Evolutionary conservation across 2,888 invertebrate species (phyloP), one percentile per base, ranked within the genome.

Genomic region (Pseudolycoriella hygida): DNA sequence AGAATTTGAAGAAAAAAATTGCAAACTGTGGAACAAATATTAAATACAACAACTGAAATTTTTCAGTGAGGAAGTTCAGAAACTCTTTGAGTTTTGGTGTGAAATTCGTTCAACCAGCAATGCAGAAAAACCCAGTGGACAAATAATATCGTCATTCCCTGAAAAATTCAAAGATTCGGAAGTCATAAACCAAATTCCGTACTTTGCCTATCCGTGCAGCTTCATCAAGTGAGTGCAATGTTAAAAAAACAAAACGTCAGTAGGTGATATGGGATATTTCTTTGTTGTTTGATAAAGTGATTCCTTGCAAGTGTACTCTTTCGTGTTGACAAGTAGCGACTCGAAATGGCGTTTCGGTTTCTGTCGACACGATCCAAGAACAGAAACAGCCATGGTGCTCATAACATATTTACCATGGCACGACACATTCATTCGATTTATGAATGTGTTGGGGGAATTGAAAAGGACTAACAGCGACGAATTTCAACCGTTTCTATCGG

Each of bases 311-410:
- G 84, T 90, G 57, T 98, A 93, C 66, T 94, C 94, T 19, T 98
- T 97, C 69, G 96, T 94, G 44, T 69, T 97, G 58, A 98, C 97
- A 18, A 90, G 87, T 55, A 75, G 83, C 55, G 90, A 93, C 61
- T 89, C 93, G 19, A 92, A 90, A 69, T 96, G 90, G 78, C 90
- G 90, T 34, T 98, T 90, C 71, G 96, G 96, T 52, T 97, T 90
- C 67, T 96, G 94, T 64, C 81, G 97, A 19, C 92, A 90, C 64
- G 89, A 94, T 61, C 88, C 93, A 4, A 82, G 84, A 60, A 78
- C 83, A 18, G 80, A 87, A 59, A 84, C 86, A 17, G 86, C 92
- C 48, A 68, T 88, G 60, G 81, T 89, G 41, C 66, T 89, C 53
- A 69, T 85, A 53, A 94, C 94, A 58, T 86, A 82, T 62, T 72